Evolutionary conservation across 92 coral and sea anemone genomes (phyloP).

Genomic region (Bergia puertoricense): DNA sequence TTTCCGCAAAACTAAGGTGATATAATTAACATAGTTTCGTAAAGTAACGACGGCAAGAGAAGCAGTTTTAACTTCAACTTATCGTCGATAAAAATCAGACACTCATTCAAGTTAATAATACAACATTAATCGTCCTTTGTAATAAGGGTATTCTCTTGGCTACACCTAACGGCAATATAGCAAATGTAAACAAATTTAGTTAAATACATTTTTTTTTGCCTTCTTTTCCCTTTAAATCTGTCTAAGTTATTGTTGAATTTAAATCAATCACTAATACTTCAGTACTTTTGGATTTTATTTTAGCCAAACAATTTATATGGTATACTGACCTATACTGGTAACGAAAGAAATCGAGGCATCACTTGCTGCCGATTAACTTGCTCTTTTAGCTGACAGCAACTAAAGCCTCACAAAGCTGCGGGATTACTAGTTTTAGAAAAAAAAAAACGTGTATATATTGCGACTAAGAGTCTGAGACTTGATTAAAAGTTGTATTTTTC

Average conservation of each 20-base stretch:
- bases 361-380: no score
- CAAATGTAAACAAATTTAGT: neutral
- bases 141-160: neutral
- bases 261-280: neutral
- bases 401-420: neutral
- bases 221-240: neutral
- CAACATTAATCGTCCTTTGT: neutral
- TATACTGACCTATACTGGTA: neutral
- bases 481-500: neutral
- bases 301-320: neutral
- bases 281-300: neutral
- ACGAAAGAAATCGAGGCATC: neutral
- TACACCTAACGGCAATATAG: neutral
- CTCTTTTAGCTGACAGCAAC: neutral
- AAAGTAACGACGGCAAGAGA: neutral
- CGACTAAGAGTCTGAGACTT: neutral
- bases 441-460: neutral
- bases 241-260: neutral
- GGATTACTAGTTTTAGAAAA: neutral
- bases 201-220: neutral
- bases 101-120: neutral
- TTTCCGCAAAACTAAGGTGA: neutral
- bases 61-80: neutral
- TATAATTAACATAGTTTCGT: neutral
- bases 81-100: neutral